These are phyloP conservation scores for Ficedula albicollis DNA, from an alignment of 2,797 vertebrate genomes.

Conservation along the genomic window DNA sequence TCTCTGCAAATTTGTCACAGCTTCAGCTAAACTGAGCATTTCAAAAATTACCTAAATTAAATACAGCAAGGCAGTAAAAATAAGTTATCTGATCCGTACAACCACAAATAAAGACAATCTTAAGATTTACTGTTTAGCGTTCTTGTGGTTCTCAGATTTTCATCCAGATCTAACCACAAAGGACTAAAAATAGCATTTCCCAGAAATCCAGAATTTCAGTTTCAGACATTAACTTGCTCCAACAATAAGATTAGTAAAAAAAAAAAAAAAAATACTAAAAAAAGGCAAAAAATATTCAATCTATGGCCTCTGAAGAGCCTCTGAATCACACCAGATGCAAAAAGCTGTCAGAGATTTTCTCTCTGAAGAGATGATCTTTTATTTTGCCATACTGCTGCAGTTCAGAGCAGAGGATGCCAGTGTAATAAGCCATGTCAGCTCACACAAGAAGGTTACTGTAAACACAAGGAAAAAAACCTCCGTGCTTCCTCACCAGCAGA, in stretches of 20 bases:
- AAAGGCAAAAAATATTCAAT: not conserved
- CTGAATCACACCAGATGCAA: not conserved
- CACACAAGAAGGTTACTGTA: not conserved
- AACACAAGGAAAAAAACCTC: not conserved
- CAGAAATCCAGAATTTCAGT: not conserved
- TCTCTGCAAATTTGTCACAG: not conserved
- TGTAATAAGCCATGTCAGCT: not conserved
- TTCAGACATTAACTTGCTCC: not conserved
- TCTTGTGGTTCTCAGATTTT: not conserved
- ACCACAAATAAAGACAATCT: not conserved
- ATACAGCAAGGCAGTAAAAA: not conserved
- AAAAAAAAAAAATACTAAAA: rapidly evolving
- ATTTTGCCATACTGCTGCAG: not conserved
- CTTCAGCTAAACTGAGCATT: not conserved
- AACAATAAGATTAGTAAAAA: not conserved
- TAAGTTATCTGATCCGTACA: not conserved
- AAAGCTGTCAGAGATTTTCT: not conserved
- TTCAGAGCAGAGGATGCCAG: not conserved
- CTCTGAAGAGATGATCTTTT: not conserved
- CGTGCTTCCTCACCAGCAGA: not conserved
- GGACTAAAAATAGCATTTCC: not conserved
- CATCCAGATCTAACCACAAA: not conserved
- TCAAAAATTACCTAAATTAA: not conserved
- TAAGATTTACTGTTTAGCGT: not conserved
- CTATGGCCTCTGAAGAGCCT: not conserved